A percentile compares a stretch with the other conserved stretches of the same genome.
phyloP scores from a whole-genome alignment of 2,888 invertebrate species.

The Xestia rhomboidea region DNA sequence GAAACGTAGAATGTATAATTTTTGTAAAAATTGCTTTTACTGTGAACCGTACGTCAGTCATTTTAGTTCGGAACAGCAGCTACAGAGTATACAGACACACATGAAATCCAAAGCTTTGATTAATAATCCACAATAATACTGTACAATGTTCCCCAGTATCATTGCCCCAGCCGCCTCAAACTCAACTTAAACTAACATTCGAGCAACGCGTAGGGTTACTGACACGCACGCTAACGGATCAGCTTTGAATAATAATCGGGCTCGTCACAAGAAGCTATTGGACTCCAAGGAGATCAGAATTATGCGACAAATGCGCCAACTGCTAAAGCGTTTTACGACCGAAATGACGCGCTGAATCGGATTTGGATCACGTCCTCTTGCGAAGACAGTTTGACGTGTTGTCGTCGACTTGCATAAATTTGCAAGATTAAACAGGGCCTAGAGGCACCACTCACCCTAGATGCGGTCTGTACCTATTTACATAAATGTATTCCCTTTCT shows the following conservation, averaged over 20 bases:
- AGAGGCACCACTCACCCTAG: slow-evolving; percentile 72
- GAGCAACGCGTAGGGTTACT: slow-evolving; percentile 56
- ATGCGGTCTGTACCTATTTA: slow-evolving; percentile 82
- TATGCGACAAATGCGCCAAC: slow-evolving; percentile 88
- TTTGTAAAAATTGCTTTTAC: neutral
- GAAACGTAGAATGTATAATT: slow-evolving; percentile 7
- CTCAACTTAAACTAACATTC: slow-evolving; percentile 35
- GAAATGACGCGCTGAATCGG: slow-evolving; percentile 86
- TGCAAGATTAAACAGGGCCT: slow-evolving; percentile 87
- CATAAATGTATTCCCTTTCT: slow-evolving; percentile 84
- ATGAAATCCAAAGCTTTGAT: slow-evolving; percentile 18
- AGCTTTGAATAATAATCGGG: slow-evolving; percentile 84
- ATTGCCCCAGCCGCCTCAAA: slow-evolving; percentile 23
- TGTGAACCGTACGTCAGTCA: slow-evolving; percentile 1
- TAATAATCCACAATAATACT: slow-evolving; percentile 35
- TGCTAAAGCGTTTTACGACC: slow-evolving; percentile 87
- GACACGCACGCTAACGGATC: slow-evolving; percentile 70
- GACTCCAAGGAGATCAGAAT: slow-evolving; percentile 82
- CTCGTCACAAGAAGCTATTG: slow-evolving; percentile 73
- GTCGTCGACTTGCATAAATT: slow-evolving; percentile 89
- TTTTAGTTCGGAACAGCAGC: slow-evolving; percentile 2
- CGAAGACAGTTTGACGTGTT: slow-evolving; percentile 89
- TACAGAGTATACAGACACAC: neutral
- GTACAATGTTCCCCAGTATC: slow-evolving; percentile 19
- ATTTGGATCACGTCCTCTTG: slow-evolving; percentile 88